These are phyloP conservation scores for Hipparchia sbordonii DNA, from an alignment of 2,888 invertebrate species.

Conservation along the genomic window DNA sequence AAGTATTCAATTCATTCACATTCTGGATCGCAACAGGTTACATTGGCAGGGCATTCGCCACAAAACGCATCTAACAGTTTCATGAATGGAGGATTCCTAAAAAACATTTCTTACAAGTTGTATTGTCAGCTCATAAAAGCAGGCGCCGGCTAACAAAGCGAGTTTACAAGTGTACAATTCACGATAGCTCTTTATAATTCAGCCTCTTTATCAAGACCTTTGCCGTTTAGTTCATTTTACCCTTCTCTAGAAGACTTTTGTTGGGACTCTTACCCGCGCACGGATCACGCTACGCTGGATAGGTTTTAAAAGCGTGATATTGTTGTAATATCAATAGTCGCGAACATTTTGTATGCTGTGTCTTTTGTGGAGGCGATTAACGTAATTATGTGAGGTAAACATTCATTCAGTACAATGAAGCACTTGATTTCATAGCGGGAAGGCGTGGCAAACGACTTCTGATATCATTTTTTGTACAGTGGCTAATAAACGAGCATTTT, in stretches of 20 bases:
- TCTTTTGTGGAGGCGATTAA: conserved; percentile 75
- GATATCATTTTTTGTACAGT: conserved; percentile 9
- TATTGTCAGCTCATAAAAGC: conserved; percentile 80
- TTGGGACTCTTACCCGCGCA: conserved; percentile 44
- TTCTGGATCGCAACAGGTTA: conserved; percentile 68
- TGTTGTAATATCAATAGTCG: conserved; percentile 79
- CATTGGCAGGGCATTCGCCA: conserved; percentile 68
- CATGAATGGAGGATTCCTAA: conserved; percentile 79
- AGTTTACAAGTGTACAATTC: conserved; percentile 81
- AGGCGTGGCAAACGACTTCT: conserved; percentile 24
- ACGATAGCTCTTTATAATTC: conserved; percentile 78
- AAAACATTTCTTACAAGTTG: conserved; percentile 81
- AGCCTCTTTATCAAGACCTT: conserved; percentile 67
- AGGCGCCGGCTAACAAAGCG: conserved; percentile 77
- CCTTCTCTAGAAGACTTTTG: conserved; percentile 48
- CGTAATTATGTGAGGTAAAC: conserved; percentile 70
- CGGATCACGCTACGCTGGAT: conserved; percentile 61
- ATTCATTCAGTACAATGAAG: conserved; percentile 47
- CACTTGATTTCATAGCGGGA: conserved; percentile 41
- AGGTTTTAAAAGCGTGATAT: conserved; percentile 78
- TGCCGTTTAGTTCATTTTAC: conserved; percentile 52
- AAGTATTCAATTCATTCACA: conserved; percentile 52
- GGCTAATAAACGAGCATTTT: not conserved
- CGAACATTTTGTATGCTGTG: conserved; percentile 75
- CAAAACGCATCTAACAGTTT: conserved; percentile 75